These are phyloP conservation scores for Microplitis mediator DNA, from an alignment of 1,140 invertebrate genomes.

Conservation along the genomic window DNA sequence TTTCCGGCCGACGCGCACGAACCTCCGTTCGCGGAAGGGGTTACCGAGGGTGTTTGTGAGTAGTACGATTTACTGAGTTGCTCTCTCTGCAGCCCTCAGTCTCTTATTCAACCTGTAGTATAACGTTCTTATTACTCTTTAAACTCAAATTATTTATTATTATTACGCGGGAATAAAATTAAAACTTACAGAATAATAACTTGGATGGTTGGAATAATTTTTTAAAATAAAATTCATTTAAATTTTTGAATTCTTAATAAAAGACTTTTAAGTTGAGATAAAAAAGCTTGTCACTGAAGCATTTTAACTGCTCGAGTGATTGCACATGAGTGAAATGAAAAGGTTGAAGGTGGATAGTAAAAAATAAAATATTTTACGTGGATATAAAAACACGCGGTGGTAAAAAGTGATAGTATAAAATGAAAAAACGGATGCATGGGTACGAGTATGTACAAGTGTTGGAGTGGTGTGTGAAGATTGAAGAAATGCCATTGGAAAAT, in stretches of 20 bases:
- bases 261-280: no score
- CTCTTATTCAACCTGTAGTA: not conserved
- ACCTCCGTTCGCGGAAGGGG: not conserved
- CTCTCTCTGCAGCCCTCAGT: conserved; percentile 2
- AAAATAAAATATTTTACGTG: not conserved
- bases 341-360: not conserved
- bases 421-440: not conserved
- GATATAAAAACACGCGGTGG: not conserved
- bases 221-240: no score
- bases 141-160: not conserved
- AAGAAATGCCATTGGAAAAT: not conserved
- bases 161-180: not conserved
- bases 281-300: not conserved
- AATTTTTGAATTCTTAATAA: no score
- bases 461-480: no score
- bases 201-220: no score
- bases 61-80: not conserved
- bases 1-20: conserved; percentile 1
- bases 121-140: not conserved
- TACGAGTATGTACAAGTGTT: no score
- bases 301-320: not conserved
- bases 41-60: not conserved
- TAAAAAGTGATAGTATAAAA: not conserved
- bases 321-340: not conserved
- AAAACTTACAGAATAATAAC: not conserved